A percentile compares a stretch with the other conserved stretches of the same genome.
Evolutionary conservation across 2,113 vertebrate species (phyloP).

Genomic region (Gasterosteus nipponicus): DNA sequence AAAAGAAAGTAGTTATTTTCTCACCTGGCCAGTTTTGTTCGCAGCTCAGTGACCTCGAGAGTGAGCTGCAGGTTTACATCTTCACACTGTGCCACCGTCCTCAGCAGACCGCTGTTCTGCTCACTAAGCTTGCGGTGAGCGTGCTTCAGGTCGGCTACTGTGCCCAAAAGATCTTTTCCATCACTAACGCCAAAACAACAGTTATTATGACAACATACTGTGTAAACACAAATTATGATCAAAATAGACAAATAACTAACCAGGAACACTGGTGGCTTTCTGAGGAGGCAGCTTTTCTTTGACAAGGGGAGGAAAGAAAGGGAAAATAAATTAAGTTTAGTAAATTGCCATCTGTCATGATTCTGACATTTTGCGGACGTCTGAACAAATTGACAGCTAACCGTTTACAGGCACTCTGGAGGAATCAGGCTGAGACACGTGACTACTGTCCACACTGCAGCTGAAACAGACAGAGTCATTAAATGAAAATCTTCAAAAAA

Average conservation of each 20-base stretch:
- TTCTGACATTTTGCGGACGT: slow-evolving; percentile 9
- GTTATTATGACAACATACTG: background rate
- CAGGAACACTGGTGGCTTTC: slow-evolving; percentile 68
- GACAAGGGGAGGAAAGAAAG: slow-evolving; percentile 42
- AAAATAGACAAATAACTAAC: slow-evolving; percentile 60
- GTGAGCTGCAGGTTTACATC: slow-evolving; percentile 82
- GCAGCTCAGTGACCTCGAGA: slow-evolving; percentile 78
- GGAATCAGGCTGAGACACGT: slow-evolving; percentile 42
- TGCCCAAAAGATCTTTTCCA: slow-evolving; percentile 64
- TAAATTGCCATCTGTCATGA: slow-evolving; percentile 7
- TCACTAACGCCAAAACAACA: slow-evolving; percentile 65
- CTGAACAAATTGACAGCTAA: slow-evolving; percentile 36
- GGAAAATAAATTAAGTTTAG: slow-evolving; percentile 14
- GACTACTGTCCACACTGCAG: slow-evolving; percentile 55
- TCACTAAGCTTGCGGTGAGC: slow-evolving; percentile 73
- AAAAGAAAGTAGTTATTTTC: background rate
- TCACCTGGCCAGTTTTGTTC: slow-evolving; percentile 79
- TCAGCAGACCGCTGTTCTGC: slow-evolving; percentile 79
- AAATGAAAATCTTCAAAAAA: background rate
- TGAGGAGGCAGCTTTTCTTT: slow-evolving; percentile 55
- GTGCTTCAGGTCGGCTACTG: slow-evolving; percentile 76
- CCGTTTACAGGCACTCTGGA: slow-evolving; percentile 66
- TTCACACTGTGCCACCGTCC: slow-evolving; percentile 78
- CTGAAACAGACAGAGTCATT: slow-evolving; percentile 62
- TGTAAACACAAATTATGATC: slow-evolving; percentile 10